Evolutionary conservation across 2,888 invertebrate species (phyloP).

Genomic region (Octodonta nipae): DNA sequence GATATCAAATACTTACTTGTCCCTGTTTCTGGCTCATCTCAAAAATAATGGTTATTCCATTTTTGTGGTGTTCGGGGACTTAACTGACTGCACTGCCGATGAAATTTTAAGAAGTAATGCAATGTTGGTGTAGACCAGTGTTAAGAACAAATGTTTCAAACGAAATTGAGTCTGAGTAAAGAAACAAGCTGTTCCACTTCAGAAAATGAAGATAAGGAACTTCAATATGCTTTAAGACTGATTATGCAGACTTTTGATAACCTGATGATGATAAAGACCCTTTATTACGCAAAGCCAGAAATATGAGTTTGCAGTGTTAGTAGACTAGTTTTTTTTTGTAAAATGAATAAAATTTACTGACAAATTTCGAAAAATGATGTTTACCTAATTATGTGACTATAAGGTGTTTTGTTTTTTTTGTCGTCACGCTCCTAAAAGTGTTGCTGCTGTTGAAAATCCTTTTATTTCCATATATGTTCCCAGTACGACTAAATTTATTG

Average conservation of each 20-base stretch:
- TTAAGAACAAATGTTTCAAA: constrained; percentile 8
- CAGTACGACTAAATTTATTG: no score
- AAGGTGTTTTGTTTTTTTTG: no score
- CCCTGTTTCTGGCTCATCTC: constrained; percentile 58
- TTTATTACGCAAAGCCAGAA: constrained; percentile 31
- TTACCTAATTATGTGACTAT: no score
- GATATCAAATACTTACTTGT: constrained; percentile 59
- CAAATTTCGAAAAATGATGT: no score
- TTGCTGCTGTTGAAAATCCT: no score
- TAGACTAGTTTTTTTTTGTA: no score
- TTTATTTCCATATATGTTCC: no score
- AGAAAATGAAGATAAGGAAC: no score
- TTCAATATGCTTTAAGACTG: constrained; percentile 37
- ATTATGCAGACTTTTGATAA: constrained; percentile 31
- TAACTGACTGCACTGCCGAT: constrained; percentile 58
- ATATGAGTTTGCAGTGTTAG: no score
- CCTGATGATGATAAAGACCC: constrained; percentile 29
- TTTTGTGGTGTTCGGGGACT: constrained; percentile 55
- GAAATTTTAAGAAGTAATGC: constrained; percentile 40
- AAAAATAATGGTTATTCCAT: constrained; percentile 67
- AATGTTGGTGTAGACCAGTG: constrained; percentile 15
- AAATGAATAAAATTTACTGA: no score
- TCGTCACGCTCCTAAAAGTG: no score
- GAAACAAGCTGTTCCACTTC: constrained; percentile 6
- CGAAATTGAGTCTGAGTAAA: constrained; percentile 22